Conservation (phyloP, 53 echinoderm and acorn worm genomes). For the Pentamera pediparva region DNA sequence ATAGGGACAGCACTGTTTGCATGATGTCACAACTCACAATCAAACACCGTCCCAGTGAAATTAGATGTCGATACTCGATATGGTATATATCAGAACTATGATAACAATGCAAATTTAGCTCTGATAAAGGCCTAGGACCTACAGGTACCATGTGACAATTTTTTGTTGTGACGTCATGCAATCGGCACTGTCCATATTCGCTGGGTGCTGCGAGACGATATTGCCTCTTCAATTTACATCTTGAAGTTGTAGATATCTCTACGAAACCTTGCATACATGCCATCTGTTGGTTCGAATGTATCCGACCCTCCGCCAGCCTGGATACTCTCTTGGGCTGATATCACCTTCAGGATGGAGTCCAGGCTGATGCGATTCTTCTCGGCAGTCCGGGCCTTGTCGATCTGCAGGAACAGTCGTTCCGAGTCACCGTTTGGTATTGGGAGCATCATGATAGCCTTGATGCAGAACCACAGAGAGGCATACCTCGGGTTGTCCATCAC, state of each 20-base stretch:
- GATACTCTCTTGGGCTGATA: slow-evolving; percentile 4
- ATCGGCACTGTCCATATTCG: too few relatives aligned
- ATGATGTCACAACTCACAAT: too few relatives aligned
- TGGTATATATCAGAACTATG: too few relatives aligned
- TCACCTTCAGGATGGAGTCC: slow-evolving; percentile 13
- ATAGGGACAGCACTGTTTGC: too few relatives aligned
- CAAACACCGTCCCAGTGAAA: too few relatives aligned
- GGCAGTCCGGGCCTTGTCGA: slow-evolving; percentile 8
- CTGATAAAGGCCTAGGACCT: too few relatives aligned
- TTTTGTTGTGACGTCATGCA: not conserved
- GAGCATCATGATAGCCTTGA: slow-evolving; percentile 9
- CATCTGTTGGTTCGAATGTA: not conserved
- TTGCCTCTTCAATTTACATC: not conserved
- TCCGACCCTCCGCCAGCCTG: not conserved
- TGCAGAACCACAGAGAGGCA: slow-evolving; percentile 7
- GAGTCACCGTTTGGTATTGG: slow-evolving; percentile 4
- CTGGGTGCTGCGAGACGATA: not conserved
- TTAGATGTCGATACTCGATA: too few relatives aligned
- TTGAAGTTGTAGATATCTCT: slow-evolving; percentile 2
- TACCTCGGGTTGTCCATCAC: not conserved
- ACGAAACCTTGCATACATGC: slow-evolving; percentile 8
- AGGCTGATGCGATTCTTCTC: slow-evolving; percentile 11
- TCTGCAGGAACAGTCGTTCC: not conserved
- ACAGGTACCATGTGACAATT: not conserved
- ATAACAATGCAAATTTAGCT: too few relatives aligned